These are phyloP conservation scores for Linnaemya tessellans DNA, from an alignment of 2,888 invertebrate genomes.

Conservation along the genomic window DNA sequence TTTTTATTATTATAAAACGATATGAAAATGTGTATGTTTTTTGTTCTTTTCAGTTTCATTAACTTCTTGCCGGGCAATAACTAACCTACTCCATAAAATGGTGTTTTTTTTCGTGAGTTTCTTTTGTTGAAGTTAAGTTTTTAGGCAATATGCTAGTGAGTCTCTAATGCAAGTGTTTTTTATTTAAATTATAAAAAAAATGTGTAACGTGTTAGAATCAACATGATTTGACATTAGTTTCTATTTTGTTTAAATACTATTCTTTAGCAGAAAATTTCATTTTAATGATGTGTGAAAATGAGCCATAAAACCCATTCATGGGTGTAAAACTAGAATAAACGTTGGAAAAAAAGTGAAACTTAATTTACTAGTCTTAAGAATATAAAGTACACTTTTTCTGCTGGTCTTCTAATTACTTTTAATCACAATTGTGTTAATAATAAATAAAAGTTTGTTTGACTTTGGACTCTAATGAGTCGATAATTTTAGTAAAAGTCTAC, in stretches of 20 bases:
- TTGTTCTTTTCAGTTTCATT: not conserved
- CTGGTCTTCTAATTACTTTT: not conserved
- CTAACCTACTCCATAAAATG: constrained; percentile 55
- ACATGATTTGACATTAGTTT: constrained; percentile 12
- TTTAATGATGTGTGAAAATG: constrained; percentile 45
- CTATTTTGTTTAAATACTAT: not conserved
- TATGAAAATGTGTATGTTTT: not conserved
- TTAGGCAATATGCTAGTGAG: not conserved
- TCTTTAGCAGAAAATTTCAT: constrained; percentile 20
- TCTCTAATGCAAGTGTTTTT: not conserved
- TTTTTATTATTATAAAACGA: not conserved
- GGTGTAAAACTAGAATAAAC: constrained; percentile 12
- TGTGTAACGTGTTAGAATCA: constrained; percentile 28
- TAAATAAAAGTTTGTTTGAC: no score
- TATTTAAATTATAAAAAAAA: not conserved
- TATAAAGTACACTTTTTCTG: not conserved
- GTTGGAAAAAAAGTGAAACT: constrained; percentile 50
- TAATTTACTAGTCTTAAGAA: not conserved
- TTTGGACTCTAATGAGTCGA: no score
- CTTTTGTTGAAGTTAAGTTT: constrained; percentile 1
- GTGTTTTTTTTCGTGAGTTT: constrained; percentile 21
- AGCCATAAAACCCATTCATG: constrained; percentile 32
- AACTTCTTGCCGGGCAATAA: not conserved
- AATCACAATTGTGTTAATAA: not conserved
- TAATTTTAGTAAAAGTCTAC: no score